Evolutionary conservation across 1,140 invertebrate species (phyloP), one percentile per base, ranked within the genome.

Genomic region (Diprion similis): DNA sequence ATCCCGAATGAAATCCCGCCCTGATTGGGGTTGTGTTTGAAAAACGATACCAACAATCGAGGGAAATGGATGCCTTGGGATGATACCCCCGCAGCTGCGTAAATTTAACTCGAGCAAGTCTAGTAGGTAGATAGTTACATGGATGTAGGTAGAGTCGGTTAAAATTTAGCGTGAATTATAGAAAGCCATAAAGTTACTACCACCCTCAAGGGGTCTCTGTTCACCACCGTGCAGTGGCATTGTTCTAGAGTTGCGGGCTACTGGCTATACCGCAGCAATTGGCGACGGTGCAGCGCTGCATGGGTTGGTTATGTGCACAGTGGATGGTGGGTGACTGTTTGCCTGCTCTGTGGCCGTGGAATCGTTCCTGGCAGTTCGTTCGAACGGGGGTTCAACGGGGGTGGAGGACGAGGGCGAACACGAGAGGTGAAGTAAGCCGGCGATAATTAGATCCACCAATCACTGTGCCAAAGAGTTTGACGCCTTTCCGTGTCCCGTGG

Each of bases 381-480:
- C 9, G 6, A 13, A 51, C 15, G 6, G 51, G 51, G 51, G 51
- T 15, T 4, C 6, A 0, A 37, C 1, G 24, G 24, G 6, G 24
- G 1, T 6, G 2, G 24, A 37, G 24, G 24, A 37, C 24, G 24
- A 15, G 51, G n/a, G 51, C 9, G 51, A 59, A 59, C 51, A 59
- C 51, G 51, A 59, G 24, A 37, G 51, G 51, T 6, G 51, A 59
- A 59, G n/a, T 59, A 59, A 17, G 47, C n/a, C 72, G 71, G 45
- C 71, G 79, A 83, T 83, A 83, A 83, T 83, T 83, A 80, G 78
- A 82, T 81, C 78, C 77, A 78, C 76, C 78, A 82, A 81, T 83
- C 79, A 77, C 75, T 45, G 4, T 45, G 77, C 79, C 79, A 80
- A 80, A 82, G 79, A 81, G 80, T 82, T 80, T 76, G 73, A 46